These are phyloP conservation scores for Hoplostethus mediterraneus DNA, from an alignment of 2,797 vertebrate species.

Conservation along the genomic window DNA sequence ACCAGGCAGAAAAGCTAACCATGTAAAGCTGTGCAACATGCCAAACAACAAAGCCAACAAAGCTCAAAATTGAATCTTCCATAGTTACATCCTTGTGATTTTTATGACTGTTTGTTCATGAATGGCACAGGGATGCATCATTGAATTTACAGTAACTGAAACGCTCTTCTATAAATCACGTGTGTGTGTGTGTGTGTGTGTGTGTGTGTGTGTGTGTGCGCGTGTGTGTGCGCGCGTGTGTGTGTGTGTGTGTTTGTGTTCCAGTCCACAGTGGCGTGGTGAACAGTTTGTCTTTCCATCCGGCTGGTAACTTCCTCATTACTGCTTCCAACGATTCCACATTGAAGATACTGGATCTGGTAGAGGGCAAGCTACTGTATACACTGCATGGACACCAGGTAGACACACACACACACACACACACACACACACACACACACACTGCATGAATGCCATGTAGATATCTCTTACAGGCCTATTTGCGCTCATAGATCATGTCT, in stretches of 20 bases:
- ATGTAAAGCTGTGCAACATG: background rate
- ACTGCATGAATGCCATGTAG: background rate
- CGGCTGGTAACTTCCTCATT: conserved; percentile 92
- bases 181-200: conserved; percentile 36
- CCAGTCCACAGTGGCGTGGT: conserved; percentile 92
- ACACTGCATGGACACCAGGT: conserved; percentile 98
- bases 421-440: conserved; percentile 4
- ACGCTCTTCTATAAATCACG: background rate
- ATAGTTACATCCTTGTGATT: background rate
- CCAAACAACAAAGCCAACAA: background rate
- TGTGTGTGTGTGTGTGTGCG: conserved; percentile 27
- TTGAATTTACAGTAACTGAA: background rate
- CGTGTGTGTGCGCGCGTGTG: too few relatives aligned
- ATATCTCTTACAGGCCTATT: conserved; percentile 13
- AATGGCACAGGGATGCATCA: background rate
- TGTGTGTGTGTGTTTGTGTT: conserved; percentile 41
- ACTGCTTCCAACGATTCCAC: conserved; percentile 96
- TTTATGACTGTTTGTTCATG: background rate
- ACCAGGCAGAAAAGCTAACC: background rate
- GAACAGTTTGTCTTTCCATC: conserved; percentile 94
- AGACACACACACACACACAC: conserved; percentile 13
- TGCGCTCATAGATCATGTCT: conserved; percentile 30
- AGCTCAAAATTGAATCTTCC: background rate
- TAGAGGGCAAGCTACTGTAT: conserved; percentile 94
- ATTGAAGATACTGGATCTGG: conserved; percentile 94